These are phyloP conservation scores for Hemiscyllium ocellatum DNA, from an alignment of 2,113 vertebrate genomes.

Conservation along the genomic window DNA sequence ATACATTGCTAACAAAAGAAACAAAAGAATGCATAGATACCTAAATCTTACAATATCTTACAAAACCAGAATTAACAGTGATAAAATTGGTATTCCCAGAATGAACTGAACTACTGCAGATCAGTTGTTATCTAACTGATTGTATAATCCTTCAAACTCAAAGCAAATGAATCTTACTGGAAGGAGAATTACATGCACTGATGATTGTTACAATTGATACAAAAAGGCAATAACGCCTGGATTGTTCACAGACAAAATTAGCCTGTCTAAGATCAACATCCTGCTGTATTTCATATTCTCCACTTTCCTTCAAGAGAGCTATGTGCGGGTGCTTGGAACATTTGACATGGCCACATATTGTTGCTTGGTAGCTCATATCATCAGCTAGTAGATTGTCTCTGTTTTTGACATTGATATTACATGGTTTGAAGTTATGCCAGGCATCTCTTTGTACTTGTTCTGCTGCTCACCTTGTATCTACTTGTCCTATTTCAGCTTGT, in stretches of 20 bases:
- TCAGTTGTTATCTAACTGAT: neutral
- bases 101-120: neutral
- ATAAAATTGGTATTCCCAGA: neutral
- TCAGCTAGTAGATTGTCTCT: neutral
- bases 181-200: neutral
- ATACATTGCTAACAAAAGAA: neutral
- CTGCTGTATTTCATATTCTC: neutral
- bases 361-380: neutral
- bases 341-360: neutral
- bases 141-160: neutral
- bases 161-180: neutral
- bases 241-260: neutral
- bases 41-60: neutral
- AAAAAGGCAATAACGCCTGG: neutral
- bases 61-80: too few relatives aligned
- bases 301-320: neutral
- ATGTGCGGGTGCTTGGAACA: neutral
- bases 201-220: neutral
- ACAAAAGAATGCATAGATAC: neutral
- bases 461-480: neutral
- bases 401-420: conserved; percentile 1
- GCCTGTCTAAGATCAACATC: neutral
- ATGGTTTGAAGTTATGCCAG: neutral
- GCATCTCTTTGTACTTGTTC: neutral
- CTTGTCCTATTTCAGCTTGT: neutral